Percentiles rank a stretch among this genome's conserved stretches.
phyloP scores from a whole-genome alignment of 92 coral and sea anemone genomes.

The Epizoanthus stellaris region DNA sequence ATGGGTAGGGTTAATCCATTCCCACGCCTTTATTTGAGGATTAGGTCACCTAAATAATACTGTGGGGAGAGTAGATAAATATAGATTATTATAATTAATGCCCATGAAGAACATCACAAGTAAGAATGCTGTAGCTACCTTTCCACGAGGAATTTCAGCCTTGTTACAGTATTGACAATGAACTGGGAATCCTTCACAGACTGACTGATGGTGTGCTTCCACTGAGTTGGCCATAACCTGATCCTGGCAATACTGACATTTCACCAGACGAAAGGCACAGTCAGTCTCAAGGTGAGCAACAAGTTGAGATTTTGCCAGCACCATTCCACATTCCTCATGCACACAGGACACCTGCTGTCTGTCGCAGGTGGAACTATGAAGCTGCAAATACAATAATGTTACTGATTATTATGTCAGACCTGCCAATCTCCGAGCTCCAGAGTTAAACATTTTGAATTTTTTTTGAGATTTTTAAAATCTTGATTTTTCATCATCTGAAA shows the following conservation, averaged over 20 bases:
- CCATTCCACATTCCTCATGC: conserved; percentile 11
- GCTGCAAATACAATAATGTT: not conserved
- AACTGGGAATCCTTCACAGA: conserved; percentile 15
- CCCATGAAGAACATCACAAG: not conserved
- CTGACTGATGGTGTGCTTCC: not conserved
- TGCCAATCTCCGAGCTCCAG: too few species aligned
- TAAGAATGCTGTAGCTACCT: not conserved
- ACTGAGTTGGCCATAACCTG: not conserved
- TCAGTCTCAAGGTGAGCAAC: not conserved
- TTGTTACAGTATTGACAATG: not conserved
- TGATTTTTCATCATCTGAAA: too few species aligned
- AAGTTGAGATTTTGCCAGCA: conserved; percentile 9
- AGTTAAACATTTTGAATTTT: too few species aligned
- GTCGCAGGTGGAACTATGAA: conserved; percentile 9
- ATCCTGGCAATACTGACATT: not conserved
- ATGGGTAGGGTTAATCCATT: too few species aligned
- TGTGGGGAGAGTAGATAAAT: too few species aligned
- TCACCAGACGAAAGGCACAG: not conserved
- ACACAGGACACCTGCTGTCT: not conserved
- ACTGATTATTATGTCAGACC: too few species aligned
- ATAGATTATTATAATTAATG: not conserved
- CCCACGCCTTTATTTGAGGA: too few species aligned
- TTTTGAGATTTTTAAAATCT: too few species aligned
- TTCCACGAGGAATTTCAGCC: conserved; percentile 23
- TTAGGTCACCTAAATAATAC: too few species aligned